Base-by-base conservation (phyloP, 1,140 invertebrate species). In the Drosophila melanogaster region DNA sequence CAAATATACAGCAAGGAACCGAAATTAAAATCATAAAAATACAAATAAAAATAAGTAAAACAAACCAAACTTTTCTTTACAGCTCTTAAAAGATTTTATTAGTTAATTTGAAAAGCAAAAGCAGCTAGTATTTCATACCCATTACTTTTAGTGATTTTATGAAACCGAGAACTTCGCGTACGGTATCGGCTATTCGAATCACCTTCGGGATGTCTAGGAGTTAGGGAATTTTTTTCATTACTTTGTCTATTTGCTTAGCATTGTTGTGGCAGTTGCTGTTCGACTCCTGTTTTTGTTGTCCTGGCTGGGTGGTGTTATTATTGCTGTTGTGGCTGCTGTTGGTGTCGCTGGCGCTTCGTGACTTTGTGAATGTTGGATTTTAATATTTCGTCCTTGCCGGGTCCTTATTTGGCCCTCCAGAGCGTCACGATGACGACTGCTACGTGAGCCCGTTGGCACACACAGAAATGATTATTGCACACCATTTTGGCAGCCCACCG, bases 391-490 rank as follows among this genome's bases (percentile, higher is more conserved):
- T 62, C 78, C 74, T 77, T 89, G 60, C 64, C 69, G 38, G 35
- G 40, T 41, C 33, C 37, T 30, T 43, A 61, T 59, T 77, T 51
- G 51, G 62, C 50, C 15, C 73, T 59, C 71, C 62, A 73, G 65
- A 81, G 74, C 76, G 75, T 78, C 78, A 64, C 77, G 77, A 74
- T 75, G 84, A 85, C 74, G 79, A 51, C 74, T 85, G 87, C 81
- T 85, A 85, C 81, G 81, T 85, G 81, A 81, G 75, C 59, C 70
- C 59, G 69, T 55, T 55, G 61, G 79, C 79, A 83, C 66, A 79
- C 60, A 51, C 49, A 61, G 79, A 79, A 84, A 87, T 87, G 84
- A 87, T 84, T 87, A 89, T 87, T 87, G 83, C 70, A 69, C 66
- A 65, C 73, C 84, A 77, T 89, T 83, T 57, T 62, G 58, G 60